Evolutionary conservation across 2,888 invertebrate species (phyloP).

Genomic region (Teleogryllus oceanicus): DNA sequence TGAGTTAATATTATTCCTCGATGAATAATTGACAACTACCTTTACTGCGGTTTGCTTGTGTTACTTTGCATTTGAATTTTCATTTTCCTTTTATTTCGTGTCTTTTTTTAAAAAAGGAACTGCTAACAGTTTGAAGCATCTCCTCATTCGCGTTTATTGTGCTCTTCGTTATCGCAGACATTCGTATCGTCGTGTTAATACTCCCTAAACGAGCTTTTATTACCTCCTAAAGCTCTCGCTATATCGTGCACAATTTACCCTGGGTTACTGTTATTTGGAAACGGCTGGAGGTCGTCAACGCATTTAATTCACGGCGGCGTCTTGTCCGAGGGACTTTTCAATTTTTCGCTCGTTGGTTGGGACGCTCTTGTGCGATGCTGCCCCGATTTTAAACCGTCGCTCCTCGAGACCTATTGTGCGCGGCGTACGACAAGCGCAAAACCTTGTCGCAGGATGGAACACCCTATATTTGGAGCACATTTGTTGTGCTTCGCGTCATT

Average conservation of each 20-base stretch:
- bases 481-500: no score
- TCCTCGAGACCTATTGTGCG: not conserved
- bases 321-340: constrained; percentile 5
- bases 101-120: no score
- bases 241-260: not conserved
- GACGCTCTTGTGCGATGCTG: not conserved
- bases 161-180: constrained; percentile 9
- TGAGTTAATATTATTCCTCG: no score
- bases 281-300: not conserved
- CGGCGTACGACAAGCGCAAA: no score
- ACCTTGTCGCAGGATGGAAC: no score
- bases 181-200: not conserved
- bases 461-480: no score
- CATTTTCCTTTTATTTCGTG: no score
- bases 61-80: no score
- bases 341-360: not conserved
- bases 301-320: not conserved
- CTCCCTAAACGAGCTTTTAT: not conserved
- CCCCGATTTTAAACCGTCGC: not conserved
- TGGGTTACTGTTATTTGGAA: not conserved
- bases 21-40: no score
- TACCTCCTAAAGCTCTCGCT: not conserved
- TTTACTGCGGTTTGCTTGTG: no score
- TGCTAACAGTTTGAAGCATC: no score
- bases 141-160: not conserved